A percentile compares a stretch with the other conserved stretches of the same genome.
Evolutionary conservation across 2,797 vertebrate genomes (phyloP).

Genomic region (Carapus acus): DNA sequence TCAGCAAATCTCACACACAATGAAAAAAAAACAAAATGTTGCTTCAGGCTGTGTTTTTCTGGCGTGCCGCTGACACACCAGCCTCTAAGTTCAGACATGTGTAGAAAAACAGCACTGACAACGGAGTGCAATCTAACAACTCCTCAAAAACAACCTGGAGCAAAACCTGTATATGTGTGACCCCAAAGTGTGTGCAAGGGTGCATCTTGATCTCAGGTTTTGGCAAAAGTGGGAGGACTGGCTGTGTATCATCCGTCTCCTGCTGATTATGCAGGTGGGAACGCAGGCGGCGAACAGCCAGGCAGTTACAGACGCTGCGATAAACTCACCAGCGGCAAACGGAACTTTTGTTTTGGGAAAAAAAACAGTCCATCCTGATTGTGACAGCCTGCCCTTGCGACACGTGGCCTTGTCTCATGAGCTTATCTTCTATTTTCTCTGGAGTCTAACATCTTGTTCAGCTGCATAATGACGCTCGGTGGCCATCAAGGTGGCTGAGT

Average conservation of each 20-base stretch:
- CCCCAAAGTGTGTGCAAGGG: constrained; percentile 37
- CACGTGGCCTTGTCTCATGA: constrained; percentile 10
- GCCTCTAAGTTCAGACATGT: constrained; percentile 31
- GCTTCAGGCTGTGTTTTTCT: constrained; percentile 24
- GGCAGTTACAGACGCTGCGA: constrained; percentile 22
- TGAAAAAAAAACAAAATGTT: neutral
- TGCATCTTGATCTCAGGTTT: constrained; percentile 44
- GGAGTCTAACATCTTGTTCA: too few relatives aligned
- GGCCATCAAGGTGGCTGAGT: neutral
- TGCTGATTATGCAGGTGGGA: constrained; percentile 53
- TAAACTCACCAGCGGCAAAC: constrained; percentile 16
- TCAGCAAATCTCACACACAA: neutral
- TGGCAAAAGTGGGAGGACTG: constrained; percentile 6
- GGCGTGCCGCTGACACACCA: constrained; percentile 30
- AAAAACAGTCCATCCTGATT: constrained; percentile 8
- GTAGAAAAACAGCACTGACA: constrained; percentile 32
- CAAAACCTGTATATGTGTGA: constrained; percentile 19
- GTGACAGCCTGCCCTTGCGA: constrained; percentile 1
- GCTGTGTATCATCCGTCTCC: constrained; percentile 41
- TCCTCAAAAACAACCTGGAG: constrained; percentile 36
- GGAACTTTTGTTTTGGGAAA: constrained; percentile 44
- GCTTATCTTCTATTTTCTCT: constrained; percentile 1
- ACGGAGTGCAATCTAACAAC: constrained; percentile 34
- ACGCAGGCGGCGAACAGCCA: constrained; percentile 3
- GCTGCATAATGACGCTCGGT: neutral